These are phyloP conservation scores for Athene noctua DNA, from an alignment of 2,113 vertebrate genomes.

Conservation along the genomic window DNA sequence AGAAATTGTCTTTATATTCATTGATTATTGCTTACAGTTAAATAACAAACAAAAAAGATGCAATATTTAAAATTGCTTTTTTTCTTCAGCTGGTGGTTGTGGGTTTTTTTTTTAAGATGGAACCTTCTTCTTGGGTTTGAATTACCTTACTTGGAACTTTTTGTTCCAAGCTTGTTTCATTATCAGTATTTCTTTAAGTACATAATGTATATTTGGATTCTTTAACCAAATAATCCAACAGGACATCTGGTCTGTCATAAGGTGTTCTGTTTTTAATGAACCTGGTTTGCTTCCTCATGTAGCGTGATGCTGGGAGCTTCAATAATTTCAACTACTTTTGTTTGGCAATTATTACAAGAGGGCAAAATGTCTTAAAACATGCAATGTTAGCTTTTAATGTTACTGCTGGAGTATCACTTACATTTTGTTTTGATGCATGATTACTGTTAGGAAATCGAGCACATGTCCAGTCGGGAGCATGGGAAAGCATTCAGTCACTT, in stretches of 20 bases:
- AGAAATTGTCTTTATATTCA: not conserved
- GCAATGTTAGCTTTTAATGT: not conserved
- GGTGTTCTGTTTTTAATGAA: not conserved
- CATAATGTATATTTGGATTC: not conserved
- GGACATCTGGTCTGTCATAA: not conserved
- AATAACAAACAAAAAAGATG: not conserved
- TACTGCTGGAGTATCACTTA: not conserved
- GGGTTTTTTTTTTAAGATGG: not conserved
- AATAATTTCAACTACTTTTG: not conserved
- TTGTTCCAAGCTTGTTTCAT: not conserved
- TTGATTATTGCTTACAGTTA: not conserved
- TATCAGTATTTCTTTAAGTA: not conserved
- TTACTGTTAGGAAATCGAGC: not conserved
- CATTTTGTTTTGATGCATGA: not conserved
- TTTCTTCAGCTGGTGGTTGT: not conserved
- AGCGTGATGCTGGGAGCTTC: not conserved
- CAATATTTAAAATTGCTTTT: not conserved
- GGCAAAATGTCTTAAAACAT: not conserved
- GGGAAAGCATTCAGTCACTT: not conserved
- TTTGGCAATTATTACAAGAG: not conserved
- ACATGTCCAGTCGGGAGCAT: not conserved
- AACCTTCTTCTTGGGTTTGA: not conserved
- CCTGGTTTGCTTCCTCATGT: not conserved
- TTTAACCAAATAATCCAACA: slow-evolving; percentile 1
- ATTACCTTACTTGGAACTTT: not conserved